These are phyloP conservation scores for Pomatorhinus ruficollis DNA, from an alignment of 2,113 vertebrate genomes.

Conservation along the genomic window DNA sequence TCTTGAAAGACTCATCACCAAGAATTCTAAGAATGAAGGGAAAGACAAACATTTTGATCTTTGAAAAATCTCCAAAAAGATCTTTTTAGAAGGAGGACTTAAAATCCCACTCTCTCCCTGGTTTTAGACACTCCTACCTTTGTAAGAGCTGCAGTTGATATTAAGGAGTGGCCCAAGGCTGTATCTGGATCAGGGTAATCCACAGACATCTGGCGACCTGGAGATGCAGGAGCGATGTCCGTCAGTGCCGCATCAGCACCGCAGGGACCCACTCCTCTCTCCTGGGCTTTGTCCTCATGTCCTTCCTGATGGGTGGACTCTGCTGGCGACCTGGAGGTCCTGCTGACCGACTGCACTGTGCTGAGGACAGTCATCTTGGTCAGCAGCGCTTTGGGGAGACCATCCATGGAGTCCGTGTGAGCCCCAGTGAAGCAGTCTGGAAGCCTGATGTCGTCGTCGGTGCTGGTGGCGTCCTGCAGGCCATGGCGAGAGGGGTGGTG, in stretches of 20 bases:
- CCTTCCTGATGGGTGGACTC: conserved; percentile 1
- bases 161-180: conserved; percentile 66
- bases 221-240: conserved; percentile 77
- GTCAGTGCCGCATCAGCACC: conserved; percentile 28
- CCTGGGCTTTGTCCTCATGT: conserved; percentile 48
- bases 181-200: conserved; percentile 83
- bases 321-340: conserved; percentile 45
- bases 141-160: conserved; percentile 51
- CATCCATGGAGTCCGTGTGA: conserved; percentile 78
- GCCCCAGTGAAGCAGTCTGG: conserved; percentile 54
- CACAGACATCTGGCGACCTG: conserved; percentile 89
- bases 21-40: neutral
- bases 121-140: conserved; percentile 78
- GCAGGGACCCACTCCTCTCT: neutral
- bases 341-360: conserved; percentile 19
- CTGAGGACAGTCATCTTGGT: conserved; percentile 92
- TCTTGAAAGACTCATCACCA: neutral
- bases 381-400: conserved; percentile 86
- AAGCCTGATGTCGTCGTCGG: conserved; percentile 68
- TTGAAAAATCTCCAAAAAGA: neutral
- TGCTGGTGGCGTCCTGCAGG: conserved; percentile 61
- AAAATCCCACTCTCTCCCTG: neutral
- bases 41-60: neutral
- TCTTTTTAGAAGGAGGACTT: neutral
- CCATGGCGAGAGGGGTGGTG: conserved; percentile 77